Conservation (phyloP, 2,888 invertebrate species). For the Drosophila macrospina region DNA sequence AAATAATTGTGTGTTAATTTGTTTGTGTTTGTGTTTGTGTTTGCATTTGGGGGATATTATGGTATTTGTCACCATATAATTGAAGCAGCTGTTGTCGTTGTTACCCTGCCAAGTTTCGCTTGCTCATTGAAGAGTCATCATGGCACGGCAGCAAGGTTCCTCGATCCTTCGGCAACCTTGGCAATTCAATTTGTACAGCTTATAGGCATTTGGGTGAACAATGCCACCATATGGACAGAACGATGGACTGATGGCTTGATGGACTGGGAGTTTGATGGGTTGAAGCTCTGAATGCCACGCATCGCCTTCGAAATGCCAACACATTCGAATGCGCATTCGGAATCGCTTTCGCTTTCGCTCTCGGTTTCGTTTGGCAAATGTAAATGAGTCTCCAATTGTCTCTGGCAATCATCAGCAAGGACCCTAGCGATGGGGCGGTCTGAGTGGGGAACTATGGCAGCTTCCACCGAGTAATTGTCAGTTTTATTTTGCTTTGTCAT, state of each 20-base stretch:
- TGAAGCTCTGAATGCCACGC: constrained; percentile 35
- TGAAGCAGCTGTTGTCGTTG: constrained; percentile 31
- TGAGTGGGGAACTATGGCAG: constrained; percentile 13
- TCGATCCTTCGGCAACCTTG: constrained; percentile 49
- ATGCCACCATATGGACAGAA: constrained; percentile 38
- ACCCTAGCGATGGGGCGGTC: constrained; percentile 3
- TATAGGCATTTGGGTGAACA: constrained; percentile 58
- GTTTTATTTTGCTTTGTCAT: constrained; percentile 70
- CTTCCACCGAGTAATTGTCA: constrained; percentile 61
- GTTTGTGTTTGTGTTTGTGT: constrained; percentile 41
- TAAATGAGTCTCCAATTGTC: constrained; percentile 70
- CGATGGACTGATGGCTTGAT: background rate
- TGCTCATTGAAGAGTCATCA: constrained; percentile 49
- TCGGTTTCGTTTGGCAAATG: constrained; percentile 55
- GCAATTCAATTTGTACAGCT: constrained; percentile 64
- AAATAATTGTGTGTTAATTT: constrained; percentile 46
- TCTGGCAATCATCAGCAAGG: constrained; percentile 40
- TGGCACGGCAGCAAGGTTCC: constrained; percentile 16
- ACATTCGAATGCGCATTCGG: constrained; percentile 40
- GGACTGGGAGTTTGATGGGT: background rate
- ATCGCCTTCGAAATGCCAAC: constrained; percentile 38
- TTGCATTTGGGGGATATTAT: constrained; percentile 29
- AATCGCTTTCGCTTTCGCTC: constrained; percentile 14
- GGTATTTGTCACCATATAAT: constrained; percentile 43
- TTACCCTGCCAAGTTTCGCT: constrained; percentile 36